These are phyloP conservation scores for Alligator mississippiensis DNA, from an alignment of 2,113 vertebrate genomes.

Conservation along the genomic window DNA sequence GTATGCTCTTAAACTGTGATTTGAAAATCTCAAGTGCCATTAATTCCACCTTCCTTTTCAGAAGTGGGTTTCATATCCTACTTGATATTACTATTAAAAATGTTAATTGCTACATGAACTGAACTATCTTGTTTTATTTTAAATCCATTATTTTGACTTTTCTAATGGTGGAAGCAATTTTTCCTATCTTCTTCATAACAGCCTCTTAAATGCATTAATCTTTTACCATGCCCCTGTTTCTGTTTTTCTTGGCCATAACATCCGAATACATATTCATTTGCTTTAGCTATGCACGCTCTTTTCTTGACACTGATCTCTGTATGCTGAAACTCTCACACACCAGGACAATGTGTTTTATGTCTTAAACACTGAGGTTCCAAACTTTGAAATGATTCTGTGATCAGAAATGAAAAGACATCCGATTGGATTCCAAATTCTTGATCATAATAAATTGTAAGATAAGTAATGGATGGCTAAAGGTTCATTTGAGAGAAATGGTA, in stretches of 20 bases:
- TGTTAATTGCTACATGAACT: neutral
- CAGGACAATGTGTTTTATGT: neutral
- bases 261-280: neutral
- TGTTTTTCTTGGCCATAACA: neutral
- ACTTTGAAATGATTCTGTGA: neutral
- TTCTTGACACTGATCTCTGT: rapidly evolving
- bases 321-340: neutral
- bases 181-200: neutral
- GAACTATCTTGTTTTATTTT: neutral
- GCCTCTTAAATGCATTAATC: neutral
- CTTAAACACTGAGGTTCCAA: neutral
- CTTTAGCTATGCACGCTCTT: neutral
- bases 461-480: neutral
- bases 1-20: neutral
- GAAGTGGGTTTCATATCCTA: neutral
- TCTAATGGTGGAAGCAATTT: neutral
- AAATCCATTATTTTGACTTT: neutral
- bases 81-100: neutral
- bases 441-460: neutral
- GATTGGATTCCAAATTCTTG: neutral
- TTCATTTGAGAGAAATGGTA: neutral
- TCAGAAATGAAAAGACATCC: neutral
- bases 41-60: neutral
- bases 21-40: neutral
- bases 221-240: neutral